Evolutionary conservation across 2,888 invertebrate genomes (phyloP).

Genomic region (Clostera curtula): DNA sequence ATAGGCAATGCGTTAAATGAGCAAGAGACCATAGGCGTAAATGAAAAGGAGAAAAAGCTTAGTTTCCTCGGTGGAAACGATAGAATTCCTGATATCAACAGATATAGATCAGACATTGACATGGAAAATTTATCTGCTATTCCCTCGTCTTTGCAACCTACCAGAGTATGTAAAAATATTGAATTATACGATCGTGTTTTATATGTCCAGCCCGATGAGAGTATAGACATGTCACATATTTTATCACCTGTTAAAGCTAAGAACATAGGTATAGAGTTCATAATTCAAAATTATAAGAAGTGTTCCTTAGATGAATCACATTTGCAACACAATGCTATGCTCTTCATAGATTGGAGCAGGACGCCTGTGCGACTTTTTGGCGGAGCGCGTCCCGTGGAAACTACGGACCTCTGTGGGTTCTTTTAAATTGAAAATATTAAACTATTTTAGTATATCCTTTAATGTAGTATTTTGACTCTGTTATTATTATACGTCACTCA

Average conservation of each 20-base stretch:
- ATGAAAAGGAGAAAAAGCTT: constrained; percentile 38
- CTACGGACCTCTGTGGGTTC: constrained; percentile 74
- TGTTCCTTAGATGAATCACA: constrained; percentile 48
- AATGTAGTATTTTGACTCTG: too few relatives aligned
- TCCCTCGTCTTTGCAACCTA: constrained; percentile 41
- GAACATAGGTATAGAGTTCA: constrained; percentile 50
- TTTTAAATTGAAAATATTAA: constrained; percentile 35
- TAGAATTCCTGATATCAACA: constrained; percentile 51
- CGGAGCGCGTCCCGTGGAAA: constrained; percentile 76
- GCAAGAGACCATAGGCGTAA: constrained; percentile 36
- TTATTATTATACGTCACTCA: too few relatives aligned
- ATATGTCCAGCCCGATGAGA: constrained; percentile 54
- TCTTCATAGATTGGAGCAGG: constrained; percentile 78
- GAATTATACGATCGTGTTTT: constrained; percentile 40
- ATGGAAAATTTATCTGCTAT: constrained; percentile 23
- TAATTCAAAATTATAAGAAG: constrained; percentile 53
- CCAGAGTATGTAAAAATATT: constrained; percentile 50
- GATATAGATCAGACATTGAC: constrained; percentile 47
- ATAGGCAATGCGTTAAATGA: constrained; percentile 61
- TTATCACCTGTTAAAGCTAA: constrained; percentile 45
- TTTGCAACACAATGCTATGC: constrained; percentile 33
- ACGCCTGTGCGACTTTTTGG: constrained; percentile 81
- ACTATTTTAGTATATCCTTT: too few relatives aligned
- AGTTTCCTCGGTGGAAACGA: constrained; percentile 56
- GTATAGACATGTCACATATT: constrained; percentile 48